Conservation (phyloP, 2,797 vertebrate genomes). For the Cynodonichthys magdalenae region DNA sequence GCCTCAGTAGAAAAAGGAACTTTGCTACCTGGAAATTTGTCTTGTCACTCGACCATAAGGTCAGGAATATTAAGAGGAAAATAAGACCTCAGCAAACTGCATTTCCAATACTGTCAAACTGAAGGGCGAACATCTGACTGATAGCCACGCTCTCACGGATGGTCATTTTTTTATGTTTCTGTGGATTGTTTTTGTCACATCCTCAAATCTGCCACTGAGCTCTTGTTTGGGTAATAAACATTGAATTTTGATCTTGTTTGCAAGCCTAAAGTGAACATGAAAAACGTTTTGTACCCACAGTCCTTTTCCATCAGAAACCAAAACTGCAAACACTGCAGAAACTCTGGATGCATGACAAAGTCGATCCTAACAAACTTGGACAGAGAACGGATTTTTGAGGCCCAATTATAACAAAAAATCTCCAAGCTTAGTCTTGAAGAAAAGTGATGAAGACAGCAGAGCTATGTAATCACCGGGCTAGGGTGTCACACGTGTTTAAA, state of each 20-base stretch:
- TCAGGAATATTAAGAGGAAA: slow-evolving; percentile 34
- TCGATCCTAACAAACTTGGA: slow-evolving; percentile 70
- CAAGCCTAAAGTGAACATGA: slow-evolving; percentile 41
- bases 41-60: slow-evolving; percentile 47
- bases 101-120: slow-evolving; percentile 40
- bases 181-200: slow-evolving; percentile 21
- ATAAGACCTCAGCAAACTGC: slow-evolving; percentile 31
- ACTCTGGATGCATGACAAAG: slow-evolving; percentile 65
- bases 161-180: slow-evolving; percentile 30
- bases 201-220: slow-evolving; percentile 30
- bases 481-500: slow-evolving; percentile 67
- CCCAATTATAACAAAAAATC: slow-evolving; percentile 78
- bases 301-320: slow-evolving; percentile 52
- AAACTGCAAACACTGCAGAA: slow-evolving; percentile 60
- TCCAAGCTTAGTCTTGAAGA: slow-evolving; percentile 58
- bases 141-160: slow-evolving; percentile 29
- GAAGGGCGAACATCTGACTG: slow-evolving; percentile 27
- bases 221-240: slow-evolving; percentile 57
- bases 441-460: slow-evolving; percentile 51
- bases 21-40: slow-evolving; percentile 60
- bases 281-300: slow-evolving; percentile 26
- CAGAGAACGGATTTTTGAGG: slow-evolving; percentile 65
- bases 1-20: slow-evolving; percentile 54
- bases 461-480: slow-evolving; percentile 61
- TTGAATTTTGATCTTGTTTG: slow-evolving; percentile 41